Conservation (phyloP, 2,888 invertebrate species). For the Sclerodermus sp. region DNA sequence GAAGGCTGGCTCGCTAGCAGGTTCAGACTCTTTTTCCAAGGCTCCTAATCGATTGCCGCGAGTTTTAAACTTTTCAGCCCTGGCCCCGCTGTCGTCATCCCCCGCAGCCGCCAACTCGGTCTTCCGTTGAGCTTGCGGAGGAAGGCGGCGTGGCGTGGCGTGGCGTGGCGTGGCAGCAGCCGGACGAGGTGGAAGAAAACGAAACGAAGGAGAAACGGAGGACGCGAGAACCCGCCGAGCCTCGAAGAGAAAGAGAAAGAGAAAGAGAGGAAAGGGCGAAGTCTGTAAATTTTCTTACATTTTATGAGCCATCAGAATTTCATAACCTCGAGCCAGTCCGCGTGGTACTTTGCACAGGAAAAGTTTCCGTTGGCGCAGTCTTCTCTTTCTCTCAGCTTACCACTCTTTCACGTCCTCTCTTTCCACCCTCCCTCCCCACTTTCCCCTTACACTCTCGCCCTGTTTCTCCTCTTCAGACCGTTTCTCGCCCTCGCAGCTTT, state of each 20-base stretch:
- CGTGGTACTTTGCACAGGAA: constrained; percentile 58
- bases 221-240: constrained; percentile 4
- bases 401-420: constrained; percentile 18
- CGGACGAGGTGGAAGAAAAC: constrained; percentile 19
- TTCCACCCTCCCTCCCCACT: constrained; percentile 14
- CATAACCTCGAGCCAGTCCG: constrained; percentile 59
- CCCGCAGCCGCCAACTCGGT: background rate
- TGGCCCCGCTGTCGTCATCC: background rate
- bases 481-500: constrained; percentile 9
- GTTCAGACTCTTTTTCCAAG: constrained; percentile 38
- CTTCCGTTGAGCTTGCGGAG: constrained; percentile 9
- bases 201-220: constrained; percentile 9
- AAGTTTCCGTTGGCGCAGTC: constrained; percentile 47
- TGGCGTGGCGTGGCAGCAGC: constrained; percentile 18
- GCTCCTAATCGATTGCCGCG: constrained; percentile 51
- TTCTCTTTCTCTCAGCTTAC: constrained; percentile 19
- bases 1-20: constrained; percentile 18
- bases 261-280: constrained; percentile 36
- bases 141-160: constrained; percentile 24
- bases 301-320: constrained; percentile 60
- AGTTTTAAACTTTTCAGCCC: constrained; percentile 46
- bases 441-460: constrained; percentile 15
- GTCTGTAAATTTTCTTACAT: constrained; percentile 60
- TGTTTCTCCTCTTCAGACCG: constrained; percentile 14
- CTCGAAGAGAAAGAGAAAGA: constrained; percentile 15